Evolutionary conservation across 2,797 vertebrate genomes (phyloP).

Genomic region (Eulemur albifrons): DNA sequence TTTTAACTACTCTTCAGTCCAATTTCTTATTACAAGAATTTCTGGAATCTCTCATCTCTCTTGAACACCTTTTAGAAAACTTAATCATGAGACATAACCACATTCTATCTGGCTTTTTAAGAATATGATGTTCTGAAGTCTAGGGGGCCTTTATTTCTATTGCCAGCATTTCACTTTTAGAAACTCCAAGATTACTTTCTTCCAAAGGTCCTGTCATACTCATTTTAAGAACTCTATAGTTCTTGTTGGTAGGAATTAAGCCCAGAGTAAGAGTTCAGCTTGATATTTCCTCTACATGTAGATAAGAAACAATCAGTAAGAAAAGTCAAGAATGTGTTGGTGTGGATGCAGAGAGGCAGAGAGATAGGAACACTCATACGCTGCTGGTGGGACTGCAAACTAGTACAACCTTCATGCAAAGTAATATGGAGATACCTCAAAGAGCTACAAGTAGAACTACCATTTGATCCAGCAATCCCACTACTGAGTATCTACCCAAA

Average conservation of each 20-base stretch:
- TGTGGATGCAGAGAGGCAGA: no score
- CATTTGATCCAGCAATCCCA: no score
- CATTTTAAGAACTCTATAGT: slow-evolving; percentile 15
- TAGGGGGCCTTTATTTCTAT: background rate
- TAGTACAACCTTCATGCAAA: no score
- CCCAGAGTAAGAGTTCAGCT: background rate
- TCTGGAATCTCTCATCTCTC: background rate
- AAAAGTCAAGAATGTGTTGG: slow-evolving; percentile 18
- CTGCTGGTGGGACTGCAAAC: no score
- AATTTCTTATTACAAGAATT: slow-evolving; percentile 43
- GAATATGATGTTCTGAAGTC: background rate
- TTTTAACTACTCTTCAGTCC: background rate
- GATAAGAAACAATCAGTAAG: background rate
- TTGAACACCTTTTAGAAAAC: slow-evolving; percentile 25
- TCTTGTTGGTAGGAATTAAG: slow-evolving; percentile 37
- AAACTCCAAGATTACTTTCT: background rate
- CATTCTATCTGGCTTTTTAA: background rate
- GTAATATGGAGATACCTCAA: no score
- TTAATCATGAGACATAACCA: slow-evolving; percentile 11
- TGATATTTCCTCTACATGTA: background rate
- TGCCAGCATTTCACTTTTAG: slow-evolving; percentile 25
- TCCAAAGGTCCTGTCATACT: background rate
- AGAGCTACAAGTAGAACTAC: no score
- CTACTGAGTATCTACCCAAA: no score
- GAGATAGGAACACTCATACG: no score